Evolutionary conservation across 1,140 invertebrate species (phyloP).

Genomic region (Aphelinus certus): DNA sequence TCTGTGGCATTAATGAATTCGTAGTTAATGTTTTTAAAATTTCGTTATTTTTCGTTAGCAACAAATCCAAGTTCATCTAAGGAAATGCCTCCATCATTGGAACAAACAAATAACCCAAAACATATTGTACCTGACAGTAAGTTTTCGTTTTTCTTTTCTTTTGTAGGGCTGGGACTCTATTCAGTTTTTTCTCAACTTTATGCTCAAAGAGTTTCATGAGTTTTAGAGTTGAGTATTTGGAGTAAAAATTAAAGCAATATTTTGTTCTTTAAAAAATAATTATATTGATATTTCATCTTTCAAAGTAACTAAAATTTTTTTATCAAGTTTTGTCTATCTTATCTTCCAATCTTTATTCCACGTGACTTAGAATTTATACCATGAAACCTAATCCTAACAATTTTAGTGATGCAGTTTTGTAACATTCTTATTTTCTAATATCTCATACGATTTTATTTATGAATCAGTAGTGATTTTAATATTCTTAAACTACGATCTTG

Average conservation of each 20-base stretch:
- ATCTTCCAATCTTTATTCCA: no score
- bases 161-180: neutral
- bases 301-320: neutral
- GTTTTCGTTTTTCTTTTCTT: slow-evolving; percentile 41
- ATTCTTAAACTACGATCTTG: slow-evolving; percentile 11
- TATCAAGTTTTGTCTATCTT: neutral
- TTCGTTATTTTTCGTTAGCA: slow-evolving; percentile 45
- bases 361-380: no score
- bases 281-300: neutral
- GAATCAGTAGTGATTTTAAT: neutral
- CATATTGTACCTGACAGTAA: slow-evolving; percentile 50
- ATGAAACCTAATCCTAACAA: no score
- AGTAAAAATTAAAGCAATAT: no score
- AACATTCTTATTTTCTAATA: no score
- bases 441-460: slow-evolving; percentile 9
- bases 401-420: no score
- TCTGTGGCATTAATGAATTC: slow-evolving; percentile 27
- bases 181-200: slow-evolving; percentile 1
- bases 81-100: slow-evolving; percentile 38
- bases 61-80: slow-evolving; percentile 42
- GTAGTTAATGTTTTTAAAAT: slow-evolving; percentile 36
- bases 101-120: slow-evolving; percentile 46
- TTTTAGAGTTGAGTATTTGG: no score
- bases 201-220: neutral
- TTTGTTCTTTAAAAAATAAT: no score